Evolutionary conservation across 1,140 invertebrate species (phyloP), one percentile per base, ranked within the genome.

Genomic region (Coelopa frigida): DNA sequence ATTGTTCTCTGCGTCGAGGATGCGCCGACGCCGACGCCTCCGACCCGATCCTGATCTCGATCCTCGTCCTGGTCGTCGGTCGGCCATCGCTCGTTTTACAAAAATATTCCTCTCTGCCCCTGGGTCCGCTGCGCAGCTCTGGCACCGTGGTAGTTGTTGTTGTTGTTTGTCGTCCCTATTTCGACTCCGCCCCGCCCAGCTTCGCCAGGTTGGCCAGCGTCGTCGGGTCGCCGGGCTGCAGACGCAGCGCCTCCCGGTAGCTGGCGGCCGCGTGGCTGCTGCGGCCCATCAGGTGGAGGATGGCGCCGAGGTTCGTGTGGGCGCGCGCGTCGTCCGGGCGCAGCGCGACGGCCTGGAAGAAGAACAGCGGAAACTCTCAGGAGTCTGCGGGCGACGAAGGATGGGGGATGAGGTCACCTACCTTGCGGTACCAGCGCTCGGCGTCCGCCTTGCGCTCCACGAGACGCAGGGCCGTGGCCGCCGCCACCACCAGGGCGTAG

Each of bases 221-320:
- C 20, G 90, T 88, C 18, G 78, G 75, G 70, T 95, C 90, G 43
- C 84, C 82, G 0, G 92, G 91, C 57, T 90, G 83, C 5, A 95
- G 72, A 48, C 79, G 73, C 31, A 95, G 73, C 1, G 92, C 91
- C 57, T 82, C 78, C 46, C 84, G 73, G 69, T 96, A 96, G 41
- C 85, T 84, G 6, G 77, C 70, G 20, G 88, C 86, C 1, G 93
- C 93, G 61, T 93, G 87, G 12, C 73, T 71, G 47, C 89, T 85
- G 72, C 94, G 92, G 8, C 88, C 88, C 66, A 94, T 91, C 37
- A 94, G 73, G 72, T 95, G 92, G 18, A 93, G 73, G 61, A 97
- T 95, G 32, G 92, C 92, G 14, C 92, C 93, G 24, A 95, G 72
- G 70, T 96, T 96, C 58, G 92, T 91, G 68, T 94, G 89, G 43